Evolutionary conservation across 2,113 vertebrate species (phyloP).

Genomic region (Phocoena phocoena): DNA sequence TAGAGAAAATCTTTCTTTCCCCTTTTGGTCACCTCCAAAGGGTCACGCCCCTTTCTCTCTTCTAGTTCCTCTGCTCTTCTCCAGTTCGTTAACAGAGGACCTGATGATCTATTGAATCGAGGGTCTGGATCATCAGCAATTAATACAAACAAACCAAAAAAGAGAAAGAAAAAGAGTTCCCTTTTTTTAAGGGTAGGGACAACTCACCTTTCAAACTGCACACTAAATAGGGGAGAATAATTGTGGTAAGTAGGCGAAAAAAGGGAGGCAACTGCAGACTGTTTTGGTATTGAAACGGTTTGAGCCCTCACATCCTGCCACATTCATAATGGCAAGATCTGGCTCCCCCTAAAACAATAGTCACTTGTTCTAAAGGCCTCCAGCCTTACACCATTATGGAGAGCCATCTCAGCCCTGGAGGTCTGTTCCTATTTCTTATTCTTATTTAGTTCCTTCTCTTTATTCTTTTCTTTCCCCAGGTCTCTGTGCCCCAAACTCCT

Average conservation of each 20-base stretch:
- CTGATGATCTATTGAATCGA: not conserved
- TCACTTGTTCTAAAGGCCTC: not conserved
- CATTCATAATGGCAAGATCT: rapidly evolving
- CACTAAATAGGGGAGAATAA: not conserved
- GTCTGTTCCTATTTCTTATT: not conserved
- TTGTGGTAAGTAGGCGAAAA: not conserved
- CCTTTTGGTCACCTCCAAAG: not conserved
- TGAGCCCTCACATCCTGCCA: not conserved
- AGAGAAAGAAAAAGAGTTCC: not conserved
- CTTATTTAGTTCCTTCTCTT: not conserved
- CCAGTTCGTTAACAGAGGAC: not conserved
- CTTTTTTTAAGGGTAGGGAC: not conserved
- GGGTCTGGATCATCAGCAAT: not conserved
- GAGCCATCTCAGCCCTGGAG: not conserved
- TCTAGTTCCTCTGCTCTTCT: not conserved
- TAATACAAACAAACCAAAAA: not conserved
- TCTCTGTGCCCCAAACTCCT: not conserved
- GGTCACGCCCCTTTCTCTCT: not conserved
- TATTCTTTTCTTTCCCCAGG: not conserved
- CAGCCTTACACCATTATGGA: not conserved
- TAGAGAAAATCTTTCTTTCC: not conserved
- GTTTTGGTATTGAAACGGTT: not conserved
- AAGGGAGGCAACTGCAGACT: not conserved
- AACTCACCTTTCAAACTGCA: not conserved
- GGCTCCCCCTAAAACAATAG: not conserved